Evolutionary conservation across 1,140 invertebrate species (phyloP).

Genomic region (Diuraphis noxia): DNA sequence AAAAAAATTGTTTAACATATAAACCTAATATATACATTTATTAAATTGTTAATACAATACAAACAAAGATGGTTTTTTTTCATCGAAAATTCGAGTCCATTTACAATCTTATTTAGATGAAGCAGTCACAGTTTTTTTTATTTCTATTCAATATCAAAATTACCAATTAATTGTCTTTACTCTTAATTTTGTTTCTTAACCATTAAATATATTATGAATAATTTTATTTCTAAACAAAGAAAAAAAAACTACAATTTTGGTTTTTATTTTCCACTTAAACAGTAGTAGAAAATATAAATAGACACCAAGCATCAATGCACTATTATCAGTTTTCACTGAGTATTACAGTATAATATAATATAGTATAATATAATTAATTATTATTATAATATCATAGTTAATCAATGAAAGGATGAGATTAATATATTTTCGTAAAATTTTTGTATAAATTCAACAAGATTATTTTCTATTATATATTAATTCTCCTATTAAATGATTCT

Average conservation of each 20-base stretch:
- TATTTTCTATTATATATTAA: slow-evolving; percentile 40
- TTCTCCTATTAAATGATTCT: slow-evolving; percentile 47
- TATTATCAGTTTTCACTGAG: slow-evolving; percentile 7
- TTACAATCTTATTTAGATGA: slow-evolving; percentile 15
- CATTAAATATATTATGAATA: background rate
- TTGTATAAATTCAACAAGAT: slow-evolving; percentile 48
- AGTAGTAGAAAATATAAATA: background rate
- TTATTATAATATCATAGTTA: slow-evolving; percentile 5
- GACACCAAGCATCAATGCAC: slow-evolving; percentile 15
- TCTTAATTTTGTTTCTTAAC: background rate
- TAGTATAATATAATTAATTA: background rate
- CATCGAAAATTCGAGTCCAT: background rate
- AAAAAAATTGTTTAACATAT: slow-evolving; percentile 49
- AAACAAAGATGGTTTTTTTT: slow-evolving; percentile 24
- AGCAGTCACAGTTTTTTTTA: background rate
- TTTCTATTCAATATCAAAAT: background rate
- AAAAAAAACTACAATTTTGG: slow-evolving; percentile 2
- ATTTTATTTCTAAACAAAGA: background rate
- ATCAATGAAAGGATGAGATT: slow-evolving; percentile 18
- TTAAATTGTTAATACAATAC: slow-evolving; percentile 31
- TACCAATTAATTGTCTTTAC: background rate
- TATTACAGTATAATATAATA: background rate
- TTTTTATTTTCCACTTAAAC: background rate
- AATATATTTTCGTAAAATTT: slow-evolving; percentile 39
- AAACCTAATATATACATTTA: slow-evolving; percentile 47